A percentile compares a stretch with the other conserved stretches of the same genome.
Conservation (phyloP, 2,888 invertebrate genomes). For the Ochlodes sylvanus region DNA sequence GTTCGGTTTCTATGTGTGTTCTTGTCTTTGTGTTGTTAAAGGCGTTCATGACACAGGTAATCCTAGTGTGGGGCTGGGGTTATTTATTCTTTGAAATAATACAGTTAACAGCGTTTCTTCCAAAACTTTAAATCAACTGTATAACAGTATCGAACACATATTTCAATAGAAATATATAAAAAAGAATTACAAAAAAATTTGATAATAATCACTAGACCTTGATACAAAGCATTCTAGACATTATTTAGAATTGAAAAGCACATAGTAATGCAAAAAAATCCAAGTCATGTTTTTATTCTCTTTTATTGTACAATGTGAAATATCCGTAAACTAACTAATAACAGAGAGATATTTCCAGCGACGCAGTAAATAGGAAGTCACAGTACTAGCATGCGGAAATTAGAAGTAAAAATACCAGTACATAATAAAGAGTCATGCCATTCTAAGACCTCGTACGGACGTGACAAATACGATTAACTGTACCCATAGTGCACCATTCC, state of each 20-base stretch:
- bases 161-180: neutral
- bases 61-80: too few species aligned
- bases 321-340: constrained; percentile 19
- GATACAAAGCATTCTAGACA: constrained; percentile 1
- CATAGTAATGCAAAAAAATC: constrained; percentile 13
- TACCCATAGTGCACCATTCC: neutral
- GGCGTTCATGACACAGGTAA: too few species aligned
- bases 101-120: too few species aligned
- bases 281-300: constrained; percentile 22
- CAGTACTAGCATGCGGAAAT: constrained; percentile 31
- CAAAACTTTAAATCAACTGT: too few species aligned
- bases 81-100: too few species aligned
- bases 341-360: constrained; percentile 21
- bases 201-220: constrained; percentile 15
- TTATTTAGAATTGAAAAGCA: constrained; percentile 5
- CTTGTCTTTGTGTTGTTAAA: too few species aligned
- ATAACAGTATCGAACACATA: too few species aligned
- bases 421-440: constrained; percentile 5
- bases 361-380: constrained; percentile 32
- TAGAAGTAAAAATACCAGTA: constrained; percentile 21
- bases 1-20: too few species aligned
- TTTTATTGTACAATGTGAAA: constrained; percentile 12
- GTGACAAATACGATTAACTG: neutral
- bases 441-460: constrained; percentile 5
- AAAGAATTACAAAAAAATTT: neutral